A percentile compares a stretch with the other conserved stretches of the same genome.
Conservation (phyloP, 1,140 invertebrate genomes). For the Ceratosolen fusciceps region DNA sequence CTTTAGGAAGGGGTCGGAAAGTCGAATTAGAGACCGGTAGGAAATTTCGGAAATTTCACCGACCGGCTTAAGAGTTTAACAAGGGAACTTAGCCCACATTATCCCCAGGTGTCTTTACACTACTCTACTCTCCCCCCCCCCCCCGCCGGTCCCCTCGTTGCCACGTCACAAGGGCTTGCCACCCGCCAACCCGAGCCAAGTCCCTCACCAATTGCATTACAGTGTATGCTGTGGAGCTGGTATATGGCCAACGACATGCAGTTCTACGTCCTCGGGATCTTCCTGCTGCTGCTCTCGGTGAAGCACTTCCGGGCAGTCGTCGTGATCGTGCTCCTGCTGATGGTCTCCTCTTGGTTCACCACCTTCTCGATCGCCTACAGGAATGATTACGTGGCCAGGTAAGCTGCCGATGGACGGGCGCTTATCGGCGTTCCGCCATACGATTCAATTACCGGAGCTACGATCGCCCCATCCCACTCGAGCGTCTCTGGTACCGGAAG, state of each 20-base stretch:
- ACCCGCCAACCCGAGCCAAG: too few species aligned
- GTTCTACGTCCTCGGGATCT: constrained; percentile 83
- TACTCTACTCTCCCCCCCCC: not conserved
- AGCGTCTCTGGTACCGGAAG: not conserved
- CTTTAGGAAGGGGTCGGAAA: too few species aligned
- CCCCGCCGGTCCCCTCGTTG: not conserved
- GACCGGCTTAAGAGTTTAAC: constrained; percentile 2
- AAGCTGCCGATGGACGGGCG: constrained; percentile 46
- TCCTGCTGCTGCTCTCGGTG: constrained; percentile 82
- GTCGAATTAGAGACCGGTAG: not conserved
- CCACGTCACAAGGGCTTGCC: not conserved
- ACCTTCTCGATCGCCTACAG: constrained; percentile 82
- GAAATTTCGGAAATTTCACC: constrained; percentile 11
- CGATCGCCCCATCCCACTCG: constrained; percentile 3
- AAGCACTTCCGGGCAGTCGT: constrained; percentile 74
- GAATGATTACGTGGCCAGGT: constrained; percentile 82
- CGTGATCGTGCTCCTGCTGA: constrained; percentile 68
- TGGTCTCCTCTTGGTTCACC: constrained; percentile 81
- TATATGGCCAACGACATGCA: constrained; percentile 95
- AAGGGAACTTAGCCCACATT: not conserved
- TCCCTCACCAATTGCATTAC: constrained; percentile 52
- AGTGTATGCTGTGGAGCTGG: constrained; percentile 91
- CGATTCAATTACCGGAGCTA: constrained; percentile 42
- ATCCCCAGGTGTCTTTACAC: too few species aligned
- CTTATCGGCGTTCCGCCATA: constrained; percentile 1